Evolutionary conservation across 2,888 invertebrate species (phyloP), one percentile per base, ranked within the genome.

Genomic region (Tipula unca): DNA sequence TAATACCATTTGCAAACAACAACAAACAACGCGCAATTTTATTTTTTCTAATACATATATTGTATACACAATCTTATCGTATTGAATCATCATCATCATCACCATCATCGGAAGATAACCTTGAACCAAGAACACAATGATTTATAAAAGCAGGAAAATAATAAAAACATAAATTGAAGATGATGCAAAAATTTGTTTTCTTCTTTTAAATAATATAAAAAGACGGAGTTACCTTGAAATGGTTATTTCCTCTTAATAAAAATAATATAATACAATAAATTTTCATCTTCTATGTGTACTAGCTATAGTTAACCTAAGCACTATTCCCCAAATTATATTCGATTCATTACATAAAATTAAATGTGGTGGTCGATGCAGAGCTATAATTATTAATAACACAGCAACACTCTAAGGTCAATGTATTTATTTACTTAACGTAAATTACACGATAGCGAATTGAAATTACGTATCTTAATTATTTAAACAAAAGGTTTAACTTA

Each of bases 141-240:
- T 69, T 69, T 69, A 69, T 69, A 69, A 69, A 69, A 69, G 69
- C 69, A 69, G 69, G 69, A 69, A 69, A 69, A 69, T 69, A 69
- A 69, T 69, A 69, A 69, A 69, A 69, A 69, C 69, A 69, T 69
- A 69, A 69, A 69, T 69, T 69, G 69, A 69, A 69, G 69, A 69
- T 69, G 69, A 69, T 69, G 69, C 69, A 69, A 69, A 69, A 69
- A 69, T 69, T 69, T 69, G 69, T 69, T 69, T 69, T 69, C 69
- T 69, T 69, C 69, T 69, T 69, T 69, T 25, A 69, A 69, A 69
- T 25, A 69, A 69, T 3, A 69, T 8, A 69, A 69, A 69, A 25
- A 69, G 69, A 69, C 25, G 10, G 13, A 25, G 25, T 25, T 69
- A 69, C 69, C 69, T 69, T 69, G 69, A 69, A 69, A 69, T 69